Percentiles rank a stretch among this genome's conserved stretches.
phyloP scores from a whole-genome alignment of 2,888 invertebrate genomes.

The Bembecia ichneumoniformis region DNA sequence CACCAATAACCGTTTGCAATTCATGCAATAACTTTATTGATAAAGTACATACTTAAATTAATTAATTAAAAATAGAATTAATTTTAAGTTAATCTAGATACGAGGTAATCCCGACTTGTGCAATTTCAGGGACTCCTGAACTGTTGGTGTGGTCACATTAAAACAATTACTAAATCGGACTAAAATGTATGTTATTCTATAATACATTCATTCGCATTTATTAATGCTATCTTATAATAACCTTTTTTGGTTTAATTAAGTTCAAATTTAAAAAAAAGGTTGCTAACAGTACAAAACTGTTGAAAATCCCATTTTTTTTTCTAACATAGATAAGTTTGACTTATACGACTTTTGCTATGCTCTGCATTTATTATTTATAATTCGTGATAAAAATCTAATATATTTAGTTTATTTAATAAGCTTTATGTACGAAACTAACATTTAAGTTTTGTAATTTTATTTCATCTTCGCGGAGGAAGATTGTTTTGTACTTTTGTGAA shows the following conservation, averaged over 20 bases:
- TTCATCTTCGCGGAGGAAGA: background rate
- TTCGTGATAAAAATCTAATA: constrained; percentile 41
- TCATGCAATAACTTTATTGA: too few relatives aligned
- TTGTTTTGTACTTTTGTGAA: constrained; percentile 12
- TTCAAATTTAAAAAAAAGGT: constrained; percentile 27
- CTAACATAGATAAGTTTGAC: too few relatives aligned
- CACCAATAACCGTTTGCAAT: too few relatives aligned
- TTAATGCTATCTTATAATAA: constrained; percentile 2
- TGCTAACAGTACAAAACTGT: constrained; percentile 41
- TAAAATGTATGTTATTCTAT: too few relatives aligned
- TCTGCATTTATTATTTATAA: constrained; percentile 50
- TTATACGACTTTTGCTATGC: background rate
- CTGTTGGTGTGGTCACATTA: too few relatives aligned
- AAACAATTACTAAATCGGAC: too few relatives aligned
- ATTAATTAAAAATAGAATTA: too few relatives aligned
- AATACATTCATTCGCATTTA: too few relatives aligned
- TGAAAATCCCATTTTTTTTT: constrained; percentile 11
- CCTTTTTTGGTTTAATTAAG: constrained; percentile 14
- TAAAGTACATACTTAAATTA: too few relatives aligned
- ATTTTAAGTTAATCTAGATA: too few relatives aligned
- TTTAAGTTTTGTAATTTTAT: background rate
- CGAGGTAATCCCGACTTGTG: too few relatives aligned
- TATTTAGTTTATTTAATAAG: constrained; percentile 3
- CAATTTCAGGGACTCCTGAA: too few relatives aligned
- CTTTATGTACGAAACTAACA: background rate